phyloP scores from a whole-genome alignment of 1,140 invertebrate genomes.

The Magallana gigas region DNA sequence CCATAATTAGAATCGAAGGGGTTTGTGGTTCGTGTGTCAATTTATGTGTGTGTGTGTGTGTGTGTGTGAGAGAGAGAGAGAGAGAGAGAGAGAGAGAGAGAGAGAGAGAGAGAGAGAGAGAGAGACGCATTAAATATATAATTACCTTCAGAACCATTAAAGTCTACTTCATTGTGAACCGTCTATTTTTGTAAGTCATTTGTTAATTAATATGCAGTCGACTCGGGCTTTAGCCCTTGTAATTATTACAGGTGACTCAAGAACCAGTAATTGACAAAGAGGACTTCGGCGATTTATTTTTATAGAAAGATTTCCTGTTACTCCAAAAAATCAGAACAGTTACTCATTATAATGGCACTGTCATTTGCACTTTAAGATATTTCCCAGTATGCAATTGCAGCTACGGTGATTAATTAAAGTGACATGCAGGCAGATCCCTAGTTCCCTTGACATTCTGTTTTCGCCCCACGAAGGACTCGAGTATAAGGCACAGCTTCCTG shows the following conservation, averaged over 20 bases:
- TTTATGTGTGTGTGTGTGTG: too few relatives aligned
- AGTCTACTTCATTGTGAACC: not conserved
- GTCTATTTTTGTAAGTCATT: slow-evolving; percentile 28
- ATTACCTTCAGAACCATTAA: not conserved
- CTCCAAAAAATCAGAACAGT: not conserved
- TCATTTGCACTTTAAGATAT: slow-evolving; percentile 15
- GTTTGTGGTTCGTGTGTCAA: too few relatives aligned
- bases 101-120: slow-evolving; percentile 35
- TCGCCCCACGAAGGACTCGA: too few relatives aligned
- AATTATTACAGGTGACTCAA: slow-evolving; percentile 7
- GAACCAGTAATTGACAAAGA: not conserved
- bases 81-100: slow-evolving; percentile 19
- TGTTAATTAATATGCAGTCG: slow-evolving; percentile 26
- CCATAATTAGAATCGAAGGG: too few relatives aligned
- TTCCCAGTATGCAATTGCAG: not conserved
- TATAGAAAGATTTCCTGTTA: not conserved
- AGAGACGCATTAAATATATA: not conserved
- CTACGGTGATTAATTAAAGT: not conserved
- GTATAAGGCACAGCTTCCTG: too few relatives aligned
- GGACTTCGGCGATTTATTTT: not conserved
- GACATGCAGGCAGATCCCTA: too few relatives aligned
- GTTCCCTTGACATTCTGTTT: too few relatives aligned
- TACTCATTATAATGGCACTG: not conserved
- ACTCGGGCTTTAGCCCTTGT: not conserved
- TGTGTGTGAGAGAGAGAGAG: not conserved